Percentiles rank a stretch among this genome's conserved stretches.
phyloP scores from a whole-genome alignment of 37 sponge, comb jelly and placozoan species.

The Lycopodina hypogea region DNA sequence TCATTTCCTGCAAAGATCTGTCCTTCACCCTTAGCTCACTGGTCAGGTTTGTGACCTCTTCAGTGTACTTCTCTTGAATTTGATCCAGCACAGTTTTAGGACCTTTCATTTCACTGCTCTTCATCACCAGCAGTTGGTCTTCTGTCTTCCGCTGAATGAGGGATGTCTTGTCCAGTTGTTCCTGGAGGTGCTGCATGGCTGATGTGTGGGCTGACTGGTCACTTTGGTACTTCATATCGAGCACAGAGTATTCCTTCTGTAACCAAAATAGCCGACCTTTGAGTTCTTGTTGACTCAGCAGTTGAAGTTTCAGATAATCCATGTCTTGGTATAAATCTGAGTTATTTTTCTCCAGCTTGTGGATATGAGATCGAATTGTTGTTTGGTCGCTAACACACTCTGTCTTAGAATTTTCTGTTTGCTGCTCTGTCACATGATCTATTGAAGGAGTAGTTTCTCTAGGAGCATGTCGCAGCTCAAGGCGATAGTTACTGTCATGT shows the following conservation, averaged over 20 bases:
- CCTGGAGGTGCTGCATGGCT: background rate
- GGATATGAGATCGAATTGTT: slow-evolving; percentile 1
- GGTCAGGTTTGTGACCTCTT: slow-evolving; percentile 1
- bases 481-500: slow-evolving; percentile 1
- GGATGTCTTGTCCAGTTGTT: slow-evolving; percentile 20
- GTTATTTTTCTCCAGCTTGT: slow-evolving; percentile 15
- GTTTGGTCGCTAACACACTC: background rate
- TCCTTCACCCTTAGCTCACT: slow-evolving; percentile 18
- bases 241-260: background rate
- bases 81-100: background rate
- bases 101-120: background rate
- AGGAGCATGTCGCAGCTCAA: slow-evolving; percentile 21
- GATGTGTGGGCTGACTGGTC: background rate
- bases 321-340: slow-evolving; percentile 7
- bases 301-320: slow-evolving; percentile 2
- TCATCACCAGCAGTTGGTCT: slow-evolving; percentile 2
- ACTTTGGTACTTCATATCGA: background rate
- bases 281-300: background rate
- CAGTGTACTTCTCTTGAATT: slow-evolving; percentile 13
- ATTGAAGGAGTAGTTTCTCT: background rate
- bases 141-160: slow-evolving; percentile 12
- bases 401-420: background rate
- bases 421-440: background rate
- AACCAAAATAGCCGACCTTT: background rate
- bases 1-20: slow-evolving; percentile 11